phyloP scores from a whole-genome alignment of 2,797 vertebrate genomes.

The Danio choprae region DNA sequence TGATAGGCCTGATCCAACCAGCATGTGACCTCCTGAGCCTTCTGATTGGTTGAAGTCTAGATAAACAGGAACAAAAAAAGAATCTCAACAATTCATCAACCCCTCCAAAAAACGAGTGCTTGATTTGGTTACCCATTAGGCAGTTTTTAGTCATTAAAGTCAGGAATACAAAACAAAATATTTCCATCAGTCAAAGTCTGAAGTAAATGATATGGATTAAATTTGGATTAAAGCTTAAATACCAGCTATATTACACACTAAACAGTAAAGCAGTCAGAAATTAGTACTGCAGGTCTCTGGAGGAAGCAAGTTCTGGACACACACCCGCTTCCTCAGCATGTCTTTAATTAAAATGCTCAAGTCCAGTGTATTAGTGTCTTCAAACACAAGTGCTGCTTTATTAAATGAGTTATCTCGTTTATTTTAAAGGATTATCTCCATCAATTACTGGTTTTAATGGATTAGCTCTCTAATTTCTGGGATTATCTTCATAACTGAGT shows the following conservation, averaged over 20 bases:
- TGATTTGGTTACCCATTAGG: background rate
- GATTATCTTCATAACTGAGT: background rate
- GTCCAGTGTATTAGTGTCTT: background rate
- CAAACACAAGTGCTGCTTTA: background rate
- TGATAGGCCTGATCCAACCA: conserved; percentile 87
- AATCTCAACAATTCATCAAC: background rate
- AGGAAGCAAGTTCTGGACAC: background rate
- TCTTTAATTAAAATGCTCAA: background rate
- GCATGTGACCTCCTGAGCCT: conserved; percentile 80
- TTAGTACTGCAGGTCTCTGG: conserved; percentile 9
- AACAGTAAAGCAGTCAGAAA: conserved; percentile 9
- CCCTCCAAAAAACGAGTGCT: background rate
- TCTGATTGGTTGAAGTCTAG: conserved; percentile 74
- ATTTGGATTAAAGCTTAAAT: background rate
- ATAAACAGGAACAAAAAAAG: background rate
- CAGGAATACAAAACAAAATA: background rate
- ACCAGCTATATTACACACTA: background rate
- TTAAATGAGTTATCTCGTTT: background rate
- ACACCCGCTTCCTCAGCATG: background rate
- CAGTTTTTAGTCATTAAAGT: background rate
- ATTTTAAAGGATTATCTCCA: background rate
- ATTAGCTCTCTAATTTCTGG: conserved; percentile 30
- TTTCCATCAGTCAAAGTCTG: background rate
- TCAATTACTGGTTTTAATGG: conserved; percentile 4
- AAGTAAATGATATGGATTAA: background rate